Base-by-base conservation (phyloP, 2,888 invertebrate genomes). In the Hemistola chrysoprasaria region DNA sequence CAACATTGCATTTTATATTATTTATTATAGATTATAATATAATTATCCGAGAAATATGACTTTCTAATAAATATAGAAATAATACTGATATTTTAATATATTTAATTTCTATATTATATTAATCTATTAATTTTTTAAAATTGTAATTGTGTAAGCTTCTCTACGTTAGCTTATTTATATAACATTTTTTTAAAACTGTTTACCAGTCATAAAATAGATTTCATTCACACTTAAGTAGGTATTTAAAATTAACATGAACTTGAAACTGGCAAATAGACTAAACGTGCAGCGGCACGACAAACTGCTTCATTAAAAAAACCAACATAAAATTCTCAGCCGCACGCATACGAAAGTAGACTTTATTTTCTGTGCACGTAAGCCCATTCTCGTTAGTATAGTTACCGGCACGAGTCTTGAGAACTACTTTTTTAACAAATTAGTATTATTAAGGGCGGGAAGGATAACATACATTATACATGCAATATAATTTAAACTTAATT, bases 1-100 rank as follows among this genome's bases (percentile, higher is more conserved):
- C 67, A 70, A 65, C 62, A 36, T 46, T 34, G 28, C 39, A 34
- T 28, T 42, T 26, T n/a, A 5, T 29, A 25, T 6, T 11, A 8
- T 6, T 16, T 16, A 16, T 3, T 16, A 16, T 16, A 16, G 25
- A 26, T 24, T 22, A 8, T 27, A 24, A 40, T 5, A 9, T 27
- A 6, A 11, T 4, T 16, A 16, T 16, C 35, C 38, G 48, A 46
- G 40, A 43, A 38, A 46, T n/a, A 35, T 26, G 26, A 34, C 16
- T 16, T 22, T 9, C 7, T 11, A n/a, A 38, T 33, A 25, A 46
- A 33, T 23, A 24, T 31, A 38, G 29, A 31, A 50, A 44, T 53
- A 53, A 53, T 50, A 53, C 53, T 53, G 53, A 53, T 41, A 16
- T 16, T 16, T 3, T 3, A 16, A 2, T 2, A 16, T 2, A 16